Evolutionary conservation across 2,888 invertebrate genomes (phyloP).

Genomic region (Laspeyria flexula): DNA sequence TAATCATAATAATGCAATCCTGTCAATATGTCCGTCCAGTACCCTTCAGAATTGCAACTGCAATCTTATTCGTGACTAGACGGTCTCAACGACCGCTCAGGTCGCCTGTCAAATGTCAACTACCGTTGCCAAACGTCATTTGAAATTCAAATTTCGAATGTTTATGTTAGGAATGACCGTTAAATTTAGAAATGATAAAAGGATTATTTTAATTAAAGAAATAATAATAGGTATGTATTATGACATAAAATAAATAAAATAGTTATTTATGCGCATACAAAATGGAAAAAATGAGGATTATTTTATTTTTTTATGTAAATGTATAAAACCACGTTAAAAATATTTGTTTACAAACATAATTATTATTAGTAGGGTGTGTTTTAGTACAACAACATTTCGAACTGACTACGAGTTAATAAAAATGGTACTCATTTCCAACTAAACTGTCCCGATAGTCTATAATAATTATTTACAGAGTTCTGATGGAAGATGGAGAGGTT

Average conservation of each 20-base stretch:
- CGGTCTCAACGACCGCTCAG: slow-evolving; percentile 31
- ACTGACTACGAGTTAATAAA: too few relatives aligned
- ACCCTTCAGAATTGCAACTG: slow-evolving; percentile 20
- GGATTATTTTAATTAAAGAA: neutral
- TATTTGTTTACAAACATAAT: too few relatives aligned
- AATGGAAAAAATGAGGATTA: too few relatives aligned
- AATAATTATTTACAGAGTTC: too few relatives aligned
- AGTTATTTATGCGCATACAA: too few relatives aligned
- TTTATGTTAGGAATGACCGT: slow-evolving; percentile 28
- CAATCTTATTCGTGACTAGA: slow-evolving; percentile 38
- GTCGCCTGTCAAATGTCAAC: slow-evolving; percentile 64
- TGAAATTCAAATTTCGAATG: slow-evolving; percentile 62
- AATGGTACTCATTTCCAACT: too few relatives aligned
- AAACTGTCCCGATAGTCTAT: too few relatives aligned
- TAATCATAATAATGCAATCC: neutral
- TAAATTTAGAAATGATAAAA: slow-evolving; percentile 21
- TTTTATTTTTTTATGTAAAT: too few relatives aligned
- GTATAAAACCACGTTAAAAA: too few relatives aligned
- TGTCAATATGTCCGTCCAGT: slow-evolving; percentile 2
- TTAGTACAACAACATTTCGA: too few relatives aligned
- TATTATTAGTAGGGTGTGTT: too few relatives aligned
- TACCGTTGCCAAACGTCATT: slow-evolving; percentile 58
- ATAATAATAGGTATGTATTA: neutral
- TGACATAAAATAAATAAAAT: neutral
- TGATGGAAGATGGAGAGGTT: too few relatives aligned